Base-by-base conservation (phyloP, 2,888 invertebrate genomes). In the Erebia epiphron region DNA sequence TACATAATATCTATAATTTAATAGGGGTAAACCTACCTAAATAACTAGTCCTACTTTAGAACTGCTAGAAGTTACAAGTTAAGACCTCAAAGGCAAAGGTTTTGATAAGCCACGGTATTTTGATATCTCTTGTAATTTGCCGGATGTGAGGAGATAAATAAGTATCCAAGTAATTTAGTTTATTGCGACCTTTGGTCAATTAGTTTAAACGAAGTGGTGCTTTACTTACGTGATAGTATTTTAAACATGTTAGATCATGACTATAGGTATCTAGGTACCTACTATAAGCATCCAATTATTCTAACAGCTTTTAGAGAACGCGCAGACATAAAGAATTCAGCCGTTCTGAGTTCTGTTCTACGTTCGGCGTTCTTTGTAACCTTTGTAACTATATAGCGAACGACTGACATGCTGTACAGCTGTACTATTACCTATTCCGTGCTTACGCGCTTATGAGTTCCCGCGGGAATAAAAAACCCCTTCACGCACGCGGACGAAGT, bases 81-180 rank as follows among this genome's bases (percentile, higher is more conserved):
- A 71, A 68, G 76, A 78, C 73, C 75, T 73, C 73, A 75, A 71
- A 75, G 85, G 80, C 86, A 89, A 86, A 88, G 88, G 88, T 89
- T 85, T 78, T 75, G 90, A 90, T 88, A 90, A 89, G 80, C 77
- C 78, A 74, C 75, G 79, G 79, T 86, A 70, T 73, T 79, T 76
- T 78, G 83, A 85, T 86, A 86, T 79, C 85, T 86, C 86, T 80
- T 83, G 83, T 83, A 86, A 89, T 89, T 90, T 88, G 86, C 88
- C 89, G 90, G 89, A 90, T 89, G 87, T 87, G 79, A 78, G 71
- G 76, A 79, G 82, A 84, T 86, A 85, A 46, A 4, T 46, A 13
- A 2, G 80, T 78, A 74, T 79, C 80, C 75, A 80, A 80, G 83
- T 78, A 66, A 68, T 68, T 73, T 66, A 66, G 73, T 70, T 73